These are phyloP conservation scores for Osmerus mordax DNA, from an alignment of 2,113 vertebrate genomes.

Conservation along the genomic window DNA sequence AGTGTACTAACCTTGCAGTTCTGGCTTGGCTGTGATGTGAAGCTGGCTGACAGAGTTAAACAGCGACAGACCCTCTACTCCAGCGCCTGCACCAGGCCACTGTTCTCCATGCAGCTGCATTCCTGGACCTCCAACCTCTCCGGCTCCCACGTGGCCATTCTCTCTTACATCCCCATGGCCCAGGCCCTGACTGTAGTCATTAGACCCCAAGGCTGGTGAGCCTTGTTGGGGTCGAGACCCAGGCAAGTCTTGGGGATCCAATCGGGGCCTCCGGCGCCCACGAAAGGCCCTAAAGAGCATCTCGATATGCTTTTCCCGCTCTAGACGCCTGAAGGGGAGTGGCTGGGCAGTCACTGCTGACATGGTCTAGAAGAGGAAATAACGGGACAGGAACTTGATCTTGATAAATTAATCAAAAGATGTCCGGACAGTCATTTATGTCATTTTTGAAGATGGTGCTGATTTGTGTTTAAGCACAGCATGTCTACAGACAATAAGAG, in stretches of 20 bases:
- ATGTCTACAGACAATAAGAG: too few relatives aligned
- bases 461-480: background rate
- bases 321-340: constrained; percentile 64
- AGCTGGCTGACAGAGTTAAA: constrained; percentile 65
- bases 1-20: constrained; percentile 61
- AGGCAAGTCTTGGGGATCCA: constrained; percentile 33
- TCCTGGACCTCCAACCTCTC: background rate
- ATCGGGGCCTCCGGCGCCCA: constrained; percentile 30
- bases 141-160: background rate
- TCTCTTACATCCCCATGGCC: constrained; percentile 3
- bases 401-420: too few relatives aligned
- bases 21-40: constrained; percentile 67
- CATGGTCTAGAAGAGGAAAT: constrained; percentile 47
- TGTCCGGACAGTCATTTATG: too few relatives aligned
- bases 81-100: background rate
- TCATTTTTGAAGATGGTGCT: background rate
- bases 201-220: constrained; percentile 3
- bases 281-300: constrained; percentile 59
- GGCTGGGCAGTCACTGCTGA: constrained; percentile 69
- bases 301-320: constrained; percentile 76
- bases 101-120: constrained; percentile 14
- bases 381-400: background rate
- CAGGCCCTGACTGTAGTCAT: constrained; percentile 8
- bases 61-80: constrained; percentile 43
- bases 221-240: constrained; percentile 15